phyloP scores from a whole-genome alignment of 2,113 vertebrate species.

The Synchiropus splendidus region DNA sequence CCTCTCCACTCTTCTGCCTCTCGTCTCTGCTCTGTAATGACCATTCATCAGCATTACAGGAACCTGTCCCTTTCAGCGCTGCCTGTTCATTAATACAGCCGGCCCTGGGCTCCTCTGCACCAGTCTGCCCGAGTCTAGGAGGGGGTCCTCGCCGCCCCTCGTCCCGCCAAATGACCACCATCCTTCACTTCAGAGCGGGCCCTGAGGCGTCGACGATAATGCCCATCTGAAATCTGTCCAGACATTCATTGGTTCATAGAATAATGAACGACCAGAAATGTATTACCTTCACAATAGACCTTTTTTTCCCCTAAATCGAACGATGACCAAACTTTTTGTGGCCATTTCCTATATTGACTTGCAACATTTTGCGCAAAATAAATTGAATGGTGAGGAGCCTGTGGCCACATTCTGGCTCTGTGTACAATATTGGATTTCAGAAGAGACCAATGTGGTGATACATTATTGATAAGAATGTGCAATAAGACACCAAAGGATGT shows the following conservation, averaged over 20 bases:
- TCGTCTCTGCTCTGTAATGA: slow-evolving; percentile 61
- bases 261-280: slow-evolving; percentile 34
- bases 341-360: too few relatives aligned
- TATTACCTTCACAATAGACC: slow-evolving; percentile 9
- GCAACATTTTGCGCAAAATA: too few relatives aligned
- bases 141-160: slow-evolving; percentile 57
- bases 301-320: background rate
- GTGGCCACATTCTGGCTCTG: slow-evolving; percentile 22
- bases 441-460: slow-evolving; percentile 8
- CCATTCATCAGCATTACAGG: slow-evolving; percentile 75
- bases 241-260: slow-evolving; percentile 45
- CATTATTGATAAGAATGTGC: background rate
- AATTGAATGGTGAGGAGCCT: slow-evolving; percentile 24
- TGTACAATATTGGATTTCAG: slow-evolving; percentile 29
- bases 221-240: slow-evolving; percentile 48
- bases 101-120: slow-evolving; percentile 53
- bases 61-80: slow-evolving; percentile 64
- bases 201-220: slow-evolving; percentile 50
- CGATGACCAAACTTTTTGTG: too few relatives aligned
- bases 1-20: slow-evolving; percentile 23
- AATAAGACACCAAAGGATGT: too few relatives aligned
- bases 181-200: slow-evolving; percentile 56
- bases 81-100: slow-evolving; percentile 69
- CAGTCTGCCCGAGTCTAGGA: slow-evolving; percentile 43
- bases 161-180: slow-evolving; percentile 70